A percentile compares a stretch with the other conserved stretches of the same genome.
Evolutionary conservation across 2,113 vertebrate genomes (phyloP).

Genomic region (Lontra canadensis): DNA sequence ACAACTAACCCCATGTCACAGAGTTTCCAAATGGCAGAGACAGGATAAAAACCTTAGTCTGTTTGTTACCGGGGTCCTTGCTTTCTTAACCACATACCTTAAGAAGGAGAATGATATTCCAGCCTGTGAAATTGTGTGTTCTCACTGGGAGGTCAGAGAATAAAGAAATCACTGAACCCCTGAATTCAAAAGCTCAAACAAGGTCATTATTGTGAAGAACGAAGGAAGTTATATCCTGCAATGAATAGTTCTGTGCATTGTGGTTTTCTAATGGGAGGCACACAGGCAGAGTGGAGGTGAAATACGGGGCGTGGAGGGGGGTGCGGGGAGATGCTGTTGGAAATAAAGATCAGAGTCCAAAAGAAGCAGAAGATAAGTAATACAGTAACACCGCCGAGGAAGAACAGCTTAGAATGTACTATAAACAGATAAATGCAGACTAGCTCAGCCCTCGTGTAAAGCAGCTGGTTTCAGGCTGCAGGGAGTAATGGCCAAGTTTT

Average conservation of each 20-base stretch:
- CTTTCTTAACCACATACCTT: neutral
- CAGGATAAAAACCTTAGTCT: neutral
- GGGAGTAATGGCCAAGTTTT: conserved; percentile 88
- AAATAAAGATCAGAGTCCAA: neutral
- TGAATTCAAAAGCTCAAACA: conserved; percentile 49
- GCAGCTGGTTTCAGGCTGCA: conserved; percentile 83
- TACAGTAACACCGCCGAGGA: accelerated
- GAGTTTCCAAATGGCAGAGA: neutral
- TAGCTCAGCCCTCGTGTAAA: conserved; percentile 40
- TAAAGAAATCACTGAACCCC: conserved; percentile 65
- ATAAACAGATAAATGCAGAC: neutral
- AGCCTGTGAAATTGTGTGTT: neutral
- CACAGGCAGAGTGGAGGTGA: conserved; percentile 8
- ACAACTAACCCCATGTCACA: conserved; percentile 21
- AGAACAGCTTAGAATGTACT: neutral
- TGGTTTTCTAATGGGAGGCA: neutral
- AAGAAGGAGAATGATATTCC: neutral
- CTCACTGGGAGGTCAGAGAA: conserved; percentile 55
- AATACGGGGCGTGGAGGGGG: neutral
- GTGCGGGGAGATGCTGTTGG: neutral
- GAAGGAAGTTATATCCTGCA: neutral
- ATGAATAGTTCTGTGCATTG: conserved; percentile 31
- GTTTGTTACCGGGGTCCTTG: neutral
- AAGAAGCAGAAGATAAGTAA: neutral
- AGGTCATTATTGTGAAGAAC: conserved; percentile 50